Conservation (phyloP, 2,113 vertebrate species). For the Holacanthus passer region DNA sequence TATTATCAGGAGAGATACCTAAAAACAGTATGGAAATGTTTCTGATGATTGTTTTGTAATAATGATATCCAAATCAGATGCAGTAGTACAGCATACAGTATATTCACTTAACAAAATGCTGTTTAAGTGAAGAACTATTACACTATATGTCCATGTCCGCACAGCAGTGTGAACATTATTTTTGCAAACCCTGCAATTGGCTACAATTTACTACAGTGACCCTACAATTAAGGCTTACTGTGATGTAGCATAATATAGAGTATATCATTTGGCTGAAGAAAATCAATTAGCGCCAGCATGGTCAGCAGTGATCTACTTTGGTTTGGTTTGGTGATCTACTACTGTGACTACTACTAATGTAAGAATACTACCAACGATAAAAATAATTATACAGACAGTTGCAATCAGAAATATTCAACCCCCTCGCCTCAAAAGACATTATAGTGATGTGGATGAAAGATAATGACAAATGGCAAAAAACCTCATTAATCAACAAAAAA, state of each 20-base stretch:
- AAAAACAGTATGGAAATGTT: too few relatives aligned
- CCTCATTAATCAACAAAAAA: too few relatives aligned
- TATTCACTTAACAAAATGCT: slow-evolving; percentile 3
- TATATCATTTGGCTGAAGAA: slow-evolving; percentile 45
- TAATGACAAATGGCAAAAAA: too few relatives aligned
- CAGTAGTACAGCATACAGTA: too few relatives aligned
- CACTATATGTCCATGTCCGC: background rate
- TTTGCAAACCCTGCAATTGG: slow-evolving; percentile 34
- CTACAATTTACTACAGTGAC: slow-evolving; percentile 20
- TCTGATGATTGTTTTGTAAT: too few relatives aligned
- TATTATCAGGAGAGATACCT: too few relatives aligned
- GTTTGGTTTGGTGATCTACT: background rate
- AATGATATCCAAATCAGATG: background rate
- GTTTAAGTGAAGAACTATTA: slow-evolving; percentile 9
- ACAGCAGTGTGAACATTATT: background rate
- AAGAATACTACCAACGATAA: background rate
- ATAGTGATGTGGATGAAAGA: too few relatives aligned
- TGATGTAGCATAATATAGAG: too few relatives aligned
- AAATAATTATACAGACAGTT: background rate
- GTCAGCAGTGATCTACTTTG: slow-evolving; percentile 9
- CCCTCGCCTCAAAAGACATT: too few relatives aligned
- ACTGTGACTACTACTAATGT: background rate
- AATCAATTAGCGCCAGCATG: slow-evolving; percentile 31
- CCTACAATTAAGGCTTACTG: slow-evolving; percentile 32
- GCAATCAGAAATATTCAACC: too few relatives aligned